Evolutionary conservation across 2,797 vertebrate genomes (phyloP).

Genomic region (Anniella stebbinsi): DNA sequence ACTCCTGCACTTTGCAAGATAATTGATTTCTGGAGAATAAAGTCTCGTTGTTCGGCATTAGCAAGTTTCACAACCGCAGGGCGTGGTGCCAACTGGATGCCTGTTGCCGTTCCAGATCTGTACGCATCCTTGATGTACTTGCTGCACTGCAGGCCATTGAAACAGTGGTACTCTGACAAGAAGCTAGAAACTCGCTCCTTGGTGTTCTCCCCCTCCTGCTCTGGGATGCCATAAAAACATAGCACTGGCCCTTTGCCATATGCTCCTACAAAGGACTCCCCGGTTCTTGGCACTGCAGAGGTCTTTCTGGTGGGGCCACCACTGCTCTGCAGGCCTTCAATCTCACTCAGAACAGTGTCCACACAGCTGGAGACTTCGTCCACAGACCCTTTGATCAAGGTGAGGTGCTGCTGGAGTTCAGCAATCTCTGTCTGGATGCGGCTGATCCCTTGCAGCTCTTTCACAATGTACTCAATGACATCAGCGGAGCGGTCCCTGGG

Average conservation of each 20-base stretch:
- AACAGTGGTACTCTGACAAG: conserved; percentile 78
- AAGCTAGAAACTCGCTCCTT: conserved; percentile 79
- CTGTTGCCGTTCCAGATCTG: conserved; percentile 64
- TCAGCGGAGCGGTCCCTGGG: conserved; percentile 77
- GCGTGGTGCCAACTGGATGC: conserved; percentile 68
- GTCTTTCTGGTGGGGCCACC: conserved; percentile 63
- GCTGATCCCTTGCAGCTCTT: conserved; percentile 84
- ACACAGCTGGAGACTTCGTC: conserved; percentile 85
- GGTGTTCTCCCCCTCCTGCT: conserved; percentile 81
- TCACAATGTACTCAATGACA: conserved; percentile 84
- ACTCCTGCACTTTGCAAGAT: conserved; percentile 80
- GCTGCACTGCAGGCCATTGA: conserved; percentile 80
- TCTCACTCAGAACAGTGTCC: conserved; percentile 83
- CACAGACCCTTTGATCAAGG: conserved; percentile 82
- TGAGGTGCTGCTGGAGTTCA: conserved; percentile 82
- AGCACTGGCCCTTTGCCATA: conserved; percentile 75
- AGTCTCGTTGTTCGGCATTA: conserved; percentile 78
- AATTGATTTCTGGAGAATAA: conserved; percentile 81
- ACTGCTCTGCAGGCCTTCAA: conserved; percentile 80
- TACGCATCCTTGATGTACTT: conserved; percentile 81
- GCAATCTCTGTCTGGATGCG: conserved; percentile 84
- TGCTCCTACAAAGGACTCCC: conserved; percentile 48
- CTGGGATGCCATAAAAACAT: conserved; percentile 82
- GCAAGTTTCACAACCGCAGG: conserved; percentile 81
- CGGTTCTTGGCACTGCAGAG: conserved; percentile 26